A percentile compares a stretch with the other conserved stretches of the same genome.
Evolutionary conservation across 2,113 vertebrate genomes (phyloP).

Genomic region (Peromyscus polionotus): DNA sequence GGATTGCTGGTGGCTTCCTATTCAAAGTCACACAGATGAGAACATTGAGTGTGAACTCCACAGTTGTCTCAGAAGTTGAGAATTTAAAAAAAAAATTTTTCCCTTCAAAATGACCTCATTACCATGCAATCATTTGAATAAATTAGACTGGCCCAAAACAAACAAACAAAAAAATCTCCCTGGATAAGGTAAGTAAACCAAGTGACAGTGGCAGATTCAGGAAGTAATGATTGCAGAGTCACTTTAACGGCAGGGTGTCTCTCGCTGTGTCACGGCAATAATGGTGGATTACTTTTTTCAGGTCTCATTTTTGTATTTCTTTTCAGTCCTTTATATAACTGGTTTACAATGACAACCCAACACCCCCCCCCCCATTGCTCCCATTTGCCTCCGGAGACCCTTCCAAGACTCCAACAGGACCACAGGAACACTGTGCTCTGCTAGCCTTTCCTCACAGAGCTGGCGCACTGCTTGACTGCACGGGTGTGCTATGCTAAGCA

Average conservation of each 20-base stretch:
- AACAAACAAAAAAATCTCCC: background rate
- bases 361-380: background rate
- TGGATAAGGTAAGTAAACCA: background rate
- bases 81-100: background rate
- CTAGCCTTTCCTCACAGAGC: background rate
- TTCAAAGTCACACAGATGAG: constrained; percentile 8
- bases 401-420: background rate
- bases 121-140: background rate
- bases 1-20: background rate
- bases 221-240: background rate
- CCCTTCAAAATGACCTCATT: background rate
- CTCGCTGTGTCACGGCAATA: background rate
- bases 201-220: background rate
- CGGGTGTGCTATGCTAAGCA: background rate
- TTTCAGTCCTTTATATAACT: background rate
- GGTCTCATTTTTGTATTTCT: constrained; percentile 18
- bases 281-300: background rate
- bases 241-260: background rate
- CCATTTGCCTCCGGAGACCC: background rate
- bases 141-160: background rate
- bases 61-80: constrained; percentile 18
- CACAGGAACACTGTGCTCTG: background rate
- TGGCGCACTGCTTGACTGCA: background rate
- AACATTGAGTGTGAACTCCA: background rate
- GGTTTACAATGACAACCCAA: background rate